Evolutionary conservation across 2,797 vertebrate species (phyloP).

Genomic region (Pogoniulus pusillus): DNA sequence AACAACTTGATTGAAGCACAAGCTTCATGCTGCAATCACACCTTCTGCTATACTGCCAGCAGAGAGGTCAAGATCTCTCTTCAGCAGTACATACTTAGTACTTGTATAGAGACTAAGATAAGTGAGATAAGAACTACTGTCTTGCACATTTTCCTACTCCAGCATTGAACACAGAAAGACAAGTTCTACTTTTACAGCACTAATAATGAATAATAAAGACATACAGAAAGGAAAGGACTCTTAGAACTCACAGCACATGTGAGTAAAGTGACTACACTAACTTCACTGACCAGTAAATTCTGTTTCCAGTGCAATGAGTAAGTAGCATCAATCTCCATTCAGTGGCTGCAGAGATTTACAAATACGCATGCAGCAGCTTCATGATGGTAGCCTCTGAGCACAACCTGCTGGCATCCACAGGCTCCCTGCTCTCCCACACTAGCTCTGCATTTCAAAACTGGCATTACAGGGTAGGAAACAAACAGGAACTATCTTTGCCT

Average conservation of each 20-base stretch:
- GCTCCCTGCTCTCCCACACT: neutral
- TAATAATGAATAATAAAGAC: neutral
- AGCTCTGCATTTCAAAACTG: neutral
- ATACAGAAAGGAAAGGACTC: neutral
- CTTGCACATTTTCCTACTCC: neutral
- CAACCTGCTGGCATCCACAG: neutral
- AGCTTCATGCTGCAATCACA: neutral
- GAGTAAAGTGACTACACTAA: neutral
- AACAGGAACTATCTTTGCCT: neutral
- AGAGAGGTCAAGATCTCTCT: neutral
- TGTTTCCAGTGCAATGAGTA: neutral
- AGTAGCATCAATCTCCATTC: neutral
- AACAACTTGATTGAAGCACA: neutral
- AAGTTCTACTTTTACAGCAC: neutral
- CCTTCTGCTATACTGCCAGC: neutral
- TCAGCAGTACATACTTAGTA: neutral
- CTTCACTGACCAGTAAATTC: neutral
- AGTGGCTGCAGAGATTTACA: neutral
- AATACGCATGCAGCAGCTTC: accelerated
- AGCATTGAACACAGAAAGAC: neutral
- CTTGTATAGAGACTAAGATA: neutral
- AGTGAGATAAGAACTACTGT: neutral
- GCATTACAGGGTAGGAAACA: neutral
- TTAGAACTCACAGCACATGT: neutral
- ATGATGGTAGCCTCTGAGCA: neutral